Evolutionary conservation across 23 tunicate genomes (phyloP).

Genomic region (Phallusia fumigata): DNA sequence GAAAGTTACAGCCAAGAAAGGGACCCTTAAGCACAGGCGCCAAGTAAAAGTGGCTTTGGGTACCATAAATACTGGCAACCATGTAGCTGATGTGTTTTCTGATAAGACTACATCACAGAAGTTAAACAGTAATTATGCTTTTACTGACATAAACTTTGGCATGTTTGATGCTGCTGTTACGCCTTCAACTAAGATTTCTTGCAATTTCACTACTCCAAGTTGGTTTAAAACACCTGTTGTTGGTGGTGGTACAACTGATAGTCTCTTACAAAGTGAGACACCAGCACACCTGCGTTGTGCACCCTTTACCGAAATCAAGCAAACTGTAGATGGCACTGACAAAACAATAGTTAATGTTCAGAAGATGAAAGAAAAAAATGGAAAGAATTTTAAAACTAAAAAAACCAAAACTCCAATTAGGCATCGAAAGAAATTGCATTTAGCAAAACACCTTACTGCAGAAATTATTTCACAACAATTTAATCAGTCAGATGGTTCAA

Average conservation of each 20-base stretch:
- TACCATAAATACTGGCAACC: background rate
- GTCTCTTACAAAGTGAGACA: background rate
- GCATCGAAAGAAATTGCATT: background rate
- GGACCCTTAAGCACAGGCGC: background rate
- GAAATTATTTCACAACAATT: background rate
- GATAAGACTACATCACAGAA: background rate
- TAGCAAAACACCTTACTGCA: background rate
- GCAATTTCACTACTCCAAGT: background rate
- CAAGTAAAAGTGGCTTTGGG: background rate
- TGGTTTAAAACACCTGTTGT: background rate
- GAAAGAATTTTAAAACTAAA: background rate
- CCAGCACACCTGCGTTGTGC: background rate
- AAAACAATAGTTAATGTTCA: background rate
- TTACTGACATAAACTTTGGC: background rate
- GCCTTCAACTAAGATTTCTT: background rate
- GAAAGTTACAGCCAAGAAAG: background rate
- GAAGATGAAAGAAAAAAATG: background rate
- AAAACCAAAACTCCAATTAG: background rate
- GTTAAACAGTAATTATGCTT: background rate
- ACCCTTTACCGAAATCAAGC: background rate
- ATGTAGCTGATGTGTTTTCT: background rate
- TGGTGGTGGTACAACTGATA: background rate
- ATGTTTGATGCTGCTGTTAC: conserved; percentile 5
- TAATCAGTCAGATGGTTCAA: background rate
- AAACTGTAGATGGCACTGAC: background rate